phyloP scores from a whole-genome alignment of 2,888 invertebrate genomes.

The Megaustenia siamemsis region DNA sequence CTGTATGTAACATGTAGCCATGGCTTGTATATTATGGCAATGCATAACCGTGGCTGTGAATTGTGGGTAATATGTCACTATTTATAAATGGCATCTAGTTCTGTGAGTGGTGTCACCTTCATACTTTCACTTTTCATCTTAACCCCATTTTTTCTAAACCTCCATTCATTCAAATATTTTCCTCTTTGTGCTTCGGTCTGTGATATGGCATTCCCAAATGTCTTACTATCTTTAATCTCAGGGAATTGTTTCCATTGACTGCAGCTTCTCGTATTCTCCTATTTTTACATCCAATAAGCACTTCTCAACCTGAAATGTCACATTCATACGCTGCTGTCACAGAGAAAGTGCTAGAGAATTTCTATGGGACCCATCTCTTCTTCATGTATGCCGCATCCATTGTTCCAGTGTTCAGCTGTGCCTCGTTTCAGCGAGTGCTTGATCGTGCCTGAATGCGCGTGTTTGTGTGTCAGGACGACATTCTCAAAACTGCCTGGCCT shows the following conservation, averaged over 20 bases:
- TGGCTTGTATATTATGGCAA: too few relatives aligned
- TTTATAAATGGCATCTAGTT: too few relatives aligned
- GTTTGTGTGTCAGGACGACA: slow-evolving; percentile 36
- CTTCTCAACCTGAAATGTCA: not conserved
- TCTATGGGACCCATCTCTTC: slow-evolving; percentile 21
- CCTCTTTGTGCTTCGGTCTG: too few relatives aligned
- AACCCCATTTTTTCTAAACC: too few relatives aligned
- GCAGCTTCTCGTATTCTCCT: not conserved
- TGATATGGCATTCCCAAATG: not conserved
- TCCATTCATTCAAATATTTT: too few relatives aligned
- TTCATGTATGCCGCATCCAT: slow-evolving; percentile 23
- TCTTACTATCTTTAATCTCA: not conserved
- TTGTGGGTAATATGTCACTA: too few relatives aligned
- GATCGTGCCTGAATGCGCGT: slow-evolving; percentile 31
- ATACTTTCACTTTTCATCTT: too few relatives aligned
- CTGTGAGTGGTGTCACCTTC: too few relatives aligned
- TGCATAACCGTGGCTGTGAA: too few relatives aligned
- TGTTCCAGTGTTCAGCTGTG: slow-evolving; percentile 19
- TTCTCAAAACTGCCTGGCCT: slow-evolving; percentile 1
- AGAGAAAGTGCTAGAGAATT: slow-evolving; percentile 15
- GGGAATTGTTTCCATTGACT: not conserved
- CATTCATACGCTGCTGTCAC: slow-evolving; percentile 17
- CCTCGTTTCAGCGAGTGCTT: slow-evolving; percentile 12
- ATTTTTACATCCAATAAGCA: not conserved
- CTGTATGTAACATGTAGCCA: too few relatives aligned